phyloP scores from a whole-genome alignment of 2,113 vertebrate species.

The Oplegnathus fasciatus region DNA sequence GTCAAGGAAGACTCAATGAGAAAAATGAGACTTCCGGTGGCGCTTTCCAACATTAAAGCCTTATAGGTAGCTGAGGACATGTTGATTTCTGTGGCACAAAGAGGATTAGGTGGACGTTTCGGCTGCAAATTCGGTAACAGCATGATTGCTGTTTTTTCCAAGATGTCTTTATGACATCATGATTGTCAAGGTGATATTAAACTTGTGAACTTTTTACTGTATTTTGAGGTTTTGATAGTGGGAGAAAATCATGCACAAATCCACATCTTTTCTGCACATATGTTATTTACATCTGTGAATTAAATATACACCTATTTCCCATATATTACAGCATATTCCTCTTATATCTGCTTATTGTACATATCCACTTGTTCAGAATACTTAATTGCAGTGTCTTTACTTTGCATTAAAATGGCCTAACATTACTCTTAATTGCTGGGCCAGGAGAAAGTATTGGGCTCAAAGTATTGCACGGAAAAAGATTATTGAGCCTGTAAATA shows the following conservation, averaged over 20 bases:
- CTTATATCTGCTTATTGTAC: background rate
- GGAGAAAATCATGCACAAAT: background rate
- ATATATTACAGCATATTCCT: background rate
- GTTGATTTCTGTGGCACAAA: background rate
- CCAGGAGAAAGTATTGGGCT: too few species aligned
- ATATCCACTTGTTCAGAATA: background rate
- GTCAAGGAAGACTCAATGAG: slow-evolving; percentile 13
- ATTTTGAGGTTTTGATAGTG: background rate
- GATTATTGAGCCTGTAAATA: too few species aligned
- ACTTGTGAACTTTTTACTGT: background rate
- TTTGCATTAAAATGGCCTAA: background rate
- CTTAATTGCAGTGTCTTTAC: background rate
- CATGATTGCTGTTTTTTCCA: background rate
- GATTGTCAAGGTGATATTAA: background rate
- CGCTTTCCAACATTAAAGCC: slow-evolving; percentile 46
- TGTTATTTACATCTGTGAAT: background rate
- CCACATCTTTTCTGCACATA: background rate
- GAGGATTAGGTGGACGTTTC: background rate
- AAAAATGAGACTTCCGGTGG: slow-evolving; percentile 7
- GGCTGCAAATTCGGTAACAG: background rate
- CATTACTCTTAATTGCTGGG: too few species aligned
- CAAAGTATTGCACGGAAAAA: too few species aligned
- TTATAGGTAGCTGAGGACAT: accelerated
- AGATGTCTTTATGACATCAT: background rate
- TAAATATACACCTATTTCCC: background rate